Evolutionary conservation across 2,113 vertebrate genomes (phyloP), one percentile per base, ranked within the genome.

Genomic region (Poeciliopsis occidentalis): DNA sequence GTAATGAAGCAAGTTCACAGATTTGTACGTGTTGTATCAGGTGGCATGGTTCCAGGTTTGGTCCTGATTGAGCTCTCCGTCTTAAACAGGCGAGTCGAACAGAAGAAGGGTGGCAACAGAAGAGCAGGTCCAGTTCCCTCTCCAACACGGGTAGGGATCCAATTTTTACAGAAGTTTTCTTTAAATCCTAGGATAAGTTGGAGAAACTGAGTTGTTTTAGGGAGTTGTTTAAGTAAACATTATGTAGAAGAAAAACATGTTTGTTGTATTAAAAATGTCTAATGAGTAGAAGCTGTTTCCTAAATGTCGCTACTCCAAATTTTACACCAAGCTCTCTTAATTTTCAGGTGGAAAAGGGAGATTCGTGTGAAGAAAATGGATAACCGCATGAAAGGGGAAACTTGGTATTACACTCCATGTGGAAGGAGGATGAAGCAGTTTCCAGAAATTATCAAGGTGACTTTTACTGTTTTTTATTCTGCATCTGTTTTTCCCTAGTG

Each of bases 391-490:
- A 97, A 98, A 84, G 98, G 97, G 0, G 98, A 99, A 90, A 99
- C 98, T 0, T 98, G 97, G 97, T 98, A 98, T 92, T 99, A 98
- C n/a, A 96, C 96, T 4, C 97, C 98, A 7, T 98, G 97, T 75
- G 98, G 98, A 41, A 96, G 97, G 86, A 95, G 97, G 85, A 98
- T 98, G 96, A 98, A 98, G 85, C 97, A 99, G 74, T 98, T 98
- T 85, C 97, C 97, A 0, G 97, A 99, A 92, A 96, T 98, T 83
- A 95, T 98, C 79, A 99, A 99, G 96, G 97, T 93, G 68, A n/a
- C 32, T 67, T 57, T 37, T 19, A 6, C 1, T 1, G 0, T 22
- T 26, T 10, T n/a, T 41, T n/a, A 24, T 10, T 57, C 51, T 57
- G 8, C 24, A 3, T 15, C 29, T 8, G n/a, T 2, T 44, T 0